Base-by-base conservation (phyloP, 2,113 vertebrate species). In the Porphyrio hochstetteri region DNA sequence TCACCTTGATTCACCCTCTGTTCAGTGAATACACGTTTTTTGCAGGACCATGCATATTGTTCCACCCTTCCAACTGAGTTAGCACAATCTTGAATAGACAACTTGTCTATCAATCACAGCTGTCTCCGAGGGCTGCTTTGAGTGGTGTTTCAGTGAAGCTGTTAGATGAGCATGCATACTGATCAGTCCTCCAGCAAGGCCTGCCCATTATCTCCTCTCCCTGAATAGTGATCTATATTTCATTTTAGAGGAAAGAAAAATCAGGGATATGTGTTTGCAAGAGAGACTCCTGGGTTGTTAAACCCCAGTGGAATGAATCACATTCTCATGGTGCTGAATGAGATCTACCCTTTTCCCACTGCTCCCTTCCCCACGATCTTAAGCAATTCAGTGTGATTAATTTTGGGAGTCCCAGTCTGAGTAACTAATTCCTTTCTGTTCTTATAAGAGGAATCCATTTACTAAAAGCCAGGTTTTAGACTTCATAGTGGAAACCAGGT, bases 11-110 rank as follows among this genome's bases (percentile, higher is more conserved):
- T 94, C 69, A 92, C 46, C 42, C 33, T 78, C 52, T 81, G 27
- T 81, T 81, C 72, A 42, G 52, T 19, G n/a, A 83, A 83, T n/a
- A 35, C 14, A n/a, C 7, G 9, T 48, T 13, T 71, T 55, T 67
- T 57, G 8, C 3, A 3, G 38, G 40, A 59, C 64, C 3, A 2
- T 74, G 36, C 42, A 56, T 78, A 60, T 92, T 86, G 76, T 92
- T 94, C 72, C 72, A 56, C 69, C 60, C 83, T 95, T 95, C 83
- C 83, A 92, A 86, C 56, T 71, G 85, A 85, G 70, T 94, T 93
- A 93, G 44, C 88, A 84, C 80, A 81, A 70, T 92, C 86, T 83
- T 74, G 72, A 83, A 86, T 35, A 91, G 91, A 68, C n/a, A 83
- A 42, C 7, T 6, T 63, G 52, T 86, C 92, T 68, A 84, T 96